phyloP scores from a whole-genome alignment of 2,113 vertebrate species.

The Antigone vipio region DNA sequence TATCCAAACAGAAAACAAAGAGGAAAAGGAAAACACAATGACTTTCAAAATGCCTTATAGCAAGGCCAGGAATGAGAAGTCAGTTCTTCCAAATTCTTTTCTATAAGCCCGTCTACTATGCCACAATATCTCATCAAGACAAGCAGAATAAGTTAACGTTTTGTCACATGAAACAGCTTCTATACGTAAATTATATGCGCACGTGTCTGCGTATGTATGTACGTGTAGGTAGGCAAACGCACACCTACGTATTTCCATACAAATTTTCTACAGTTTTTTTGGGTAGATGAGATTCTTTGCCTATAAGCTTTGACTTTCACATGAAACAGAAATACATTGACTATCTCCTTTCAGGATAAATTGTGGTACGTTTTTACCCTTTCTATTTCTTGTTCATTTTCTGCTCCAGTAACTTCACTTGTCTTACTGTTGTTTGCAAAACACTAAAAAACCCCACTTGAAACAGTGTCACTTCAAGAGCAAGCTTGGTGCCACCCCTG shows the following conservation, averaged over 20 bases:
- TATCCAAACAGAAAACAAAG: neutral
- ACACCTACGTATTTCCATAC: neutral
- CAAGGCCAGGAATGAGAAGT: neutral
- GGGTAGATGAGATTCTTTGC: neutral
- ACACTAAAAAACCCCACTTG: neutral
- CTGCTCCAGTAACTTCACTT: neutral
- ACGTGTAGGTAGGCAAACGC: neutral
- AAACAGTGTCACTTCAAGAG: neutral
- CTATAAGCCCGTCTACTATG: neutral
- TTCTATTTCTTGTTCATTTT: neutral
- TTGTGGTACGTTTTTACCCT: neutral
- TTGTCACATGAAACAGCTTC: neutral
- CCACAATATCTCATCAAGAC: neutral
- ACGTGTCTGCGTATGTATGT: neutral
- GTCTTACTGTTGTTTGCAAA: neutral
- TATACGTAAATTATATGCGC: neutral
- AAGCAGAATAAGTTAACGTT: neutral
- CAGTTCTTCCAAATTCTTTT: neutral
- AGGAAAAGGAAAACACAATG: neutral
- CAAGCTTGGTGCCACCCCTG: neutral
- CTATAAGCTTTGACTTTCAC: neutral
- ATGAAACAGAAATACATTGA: neutral
- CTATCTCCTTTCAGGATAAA: neutral
- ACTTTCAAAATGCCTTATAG: neutral
- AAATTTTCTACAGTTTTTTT: neutral